Percentiles rank a stretch among this genome's conserved stretches.
These are phyloP conservation scores for Schizothorax lantsangensis DNA, from an alignment of 2,797 vertebrate genomes.

Conservation along the genomic window DNA sequence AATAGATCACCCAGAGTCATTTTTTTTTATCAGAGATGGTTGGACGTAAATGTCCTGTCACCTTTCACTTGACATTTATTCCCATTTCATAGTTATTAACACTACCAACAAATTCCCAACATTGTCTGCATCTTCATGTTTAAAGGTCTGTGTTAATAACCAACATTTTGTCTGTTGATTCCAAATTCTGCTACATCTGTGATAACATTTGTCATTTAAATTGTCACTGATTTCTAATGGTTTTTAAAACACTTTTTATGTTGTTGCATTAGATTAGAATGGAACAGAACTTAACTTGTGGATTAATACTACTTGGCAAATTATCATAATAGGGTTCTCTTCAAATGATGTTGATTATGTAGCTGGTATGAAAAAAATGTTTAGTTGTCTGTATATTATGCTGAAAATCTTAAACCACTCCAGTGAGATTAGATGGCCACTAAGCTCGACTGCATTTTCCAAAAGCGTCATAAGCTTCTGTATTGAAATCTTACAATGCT, in stretches of 20 bases:
- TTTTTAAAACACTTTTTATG: not conserved
- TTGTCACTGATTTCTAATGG: not conserved
- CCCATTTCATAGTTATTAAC: slow-evolving; percentile 33
- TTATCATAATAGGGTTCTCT: not conserved
- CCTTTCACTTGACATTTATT: slow-evolving; percentile 30
- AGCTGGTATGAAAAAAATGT: not conserved
- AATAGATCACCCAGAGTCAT: slow-evolving; percentile 56
- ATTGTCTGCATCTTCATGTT: slow-evolving; percentile 44
- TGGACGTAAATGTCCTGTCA: slow-evolving; percentile 53
- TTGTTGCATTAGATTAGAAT: not conserved
- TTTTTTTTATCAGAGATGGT: slow-evolving; percentile 22
- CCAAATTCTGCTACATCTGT: slow-evolving; percentile 14
- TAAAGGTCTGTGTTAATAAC: slow-evolving; percentile 41
- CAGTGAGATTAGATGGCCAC: not conserved
- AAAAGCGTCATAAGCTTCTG: not conserved
- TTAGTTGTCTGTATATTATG: not conserved
- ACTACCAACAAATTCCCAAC: slow-evolving; percentile 44
- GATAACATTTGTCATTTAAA: slow-evolving; percentile 13
- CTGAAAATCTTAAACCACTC: not conserved
- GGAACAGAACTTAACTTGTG: slow-evolving; percentile 6
- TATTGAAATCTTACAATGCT: not conserved
- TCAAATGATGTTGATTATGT: not conserved
- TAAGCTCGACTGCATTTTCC: not conserved
- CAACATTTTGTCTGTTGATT: slow-evolving; percentile 34
- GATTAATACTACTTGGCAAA: not conserved